A percentile compares a stretch with the other conserved stretches of the same genome.
phyloP scores from a whole-genome alignment of 2,113 vertebrate species.

The Chloroceryle aenea region DNA sequence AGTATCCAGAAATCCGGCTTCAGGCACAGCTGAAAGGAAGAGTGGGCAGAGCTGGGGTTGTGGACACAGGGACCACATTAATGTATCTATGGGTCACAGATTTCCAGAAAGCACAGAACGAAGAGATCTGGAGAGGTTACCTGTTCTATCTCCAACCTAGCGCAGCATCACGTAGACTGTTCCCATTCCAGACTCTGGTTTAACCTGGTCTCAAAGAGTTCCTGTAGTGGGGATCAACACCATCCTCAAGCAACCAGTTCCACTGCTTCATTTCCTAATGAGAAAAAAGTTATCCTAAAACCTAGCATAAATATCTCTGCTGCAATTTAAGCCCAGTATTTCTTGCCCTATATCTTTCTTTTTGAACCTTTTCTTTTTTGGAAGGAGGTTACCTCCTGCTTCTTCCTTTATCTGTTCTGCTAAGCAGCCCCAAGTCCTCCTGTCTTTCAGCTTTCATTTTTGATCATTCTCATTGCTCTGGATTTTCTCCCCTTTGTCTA shows the following conservation, averaged over 20 bases:
- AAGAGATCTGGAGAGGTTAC: neutral
- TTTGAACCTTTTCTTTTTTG: neutral
- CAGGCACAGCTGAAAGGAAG: neutral
- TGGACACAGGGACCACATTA: neutral
- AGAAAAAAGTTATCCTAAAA: neutral
- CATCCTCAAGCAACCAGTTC: neutral
- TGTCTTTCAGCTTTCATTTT: neutral
- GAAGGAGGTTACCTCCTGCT: neutral
- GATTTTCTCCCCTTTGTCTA: neutral
- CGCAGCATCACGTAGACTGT: neutral
- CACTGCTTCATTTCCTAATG: neutral
- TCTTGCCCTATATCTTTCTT: neutral
- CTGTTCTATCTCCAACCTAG: neutral
- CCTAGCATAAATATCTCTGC: neutral
- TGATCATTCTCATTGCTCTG: neutral
- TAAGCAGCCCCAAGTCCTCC: neutral
- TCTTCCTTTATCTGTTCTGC: neutral
- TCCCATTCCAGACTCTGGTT: neutral
- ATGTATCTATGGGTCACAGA: neutral
- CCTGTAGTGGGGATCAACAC: neutral
- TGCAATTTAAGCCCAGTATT: neutral
- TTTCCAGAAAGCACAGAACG: fast-evolving
- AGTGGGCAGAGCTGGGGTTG: neutral
- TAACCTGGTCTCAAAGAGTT: neutral
- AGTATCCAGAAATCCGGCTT: neutral